A percentile compares a stretch with the other conserved stretches of the same genome.
These are phyloP conservation scores for Melanotaenia maccullochi DNA, from an alignment of 2,797 vertebrate genomes.

Conservation along the genomic window DNA sequence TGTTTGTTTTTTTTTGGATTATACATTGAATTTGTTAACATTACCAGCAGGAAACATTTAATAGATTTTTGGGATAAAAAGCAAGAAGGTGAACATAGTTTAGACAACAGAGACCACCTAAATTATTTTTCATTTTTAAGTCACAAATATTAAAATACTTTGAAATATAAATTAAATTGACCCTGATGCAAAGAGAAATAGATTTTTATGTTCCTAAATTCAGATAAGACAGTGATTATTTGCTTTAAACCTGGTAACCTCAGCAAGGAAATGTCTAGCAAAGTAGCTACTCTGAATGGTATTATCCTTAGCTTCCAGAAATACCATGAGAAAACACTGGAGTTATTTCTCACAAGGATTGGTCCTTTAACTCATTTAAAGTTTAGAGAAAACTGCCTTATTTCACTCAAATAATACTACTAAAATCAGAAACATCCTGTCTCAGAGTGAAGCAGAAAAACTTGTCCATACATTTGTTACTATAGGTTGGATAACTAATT, in stretches of 20 bases:
- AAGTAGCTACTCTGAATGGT: background rate
- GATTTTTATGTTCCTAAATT: background rate
- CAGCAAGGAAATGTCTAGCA: background rate
- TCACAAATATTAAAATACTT: background rate
- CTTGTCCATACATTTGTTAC: background rate
- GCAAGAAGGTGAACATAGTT: constrained; percentile 1
- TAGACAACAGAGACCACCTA: background rate
- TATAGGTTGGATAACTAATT: background rate
- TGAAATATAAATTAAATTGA: background rate
- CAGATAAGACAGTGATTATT: background rate
- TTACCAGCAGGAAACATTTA: constrained; percentile 3
- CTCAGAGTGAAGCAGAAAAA: background rate
- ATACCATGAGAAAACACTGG: background rate
- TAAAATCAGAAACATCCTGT: background rate
- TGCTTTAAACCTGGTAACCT: background rate
- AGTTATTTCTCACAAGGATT: background rate
- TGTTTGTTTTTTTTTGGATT: background rate
- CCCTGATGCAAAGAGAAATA: background rate
- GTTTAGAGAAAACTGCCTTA: background rate
- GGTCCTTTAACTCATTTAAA: background rate
- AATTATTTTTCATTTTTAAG: background rate
- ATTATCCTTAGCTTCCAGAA: background rate
- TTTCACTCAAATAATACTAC: background rate
- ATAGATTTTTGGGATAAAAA: constrained; percentile 1
- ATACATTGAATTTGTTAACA: background rate